Conservation (phyloP, 2,888 invertebrate genomes). For the Tryphoninae sp. region DNA sequence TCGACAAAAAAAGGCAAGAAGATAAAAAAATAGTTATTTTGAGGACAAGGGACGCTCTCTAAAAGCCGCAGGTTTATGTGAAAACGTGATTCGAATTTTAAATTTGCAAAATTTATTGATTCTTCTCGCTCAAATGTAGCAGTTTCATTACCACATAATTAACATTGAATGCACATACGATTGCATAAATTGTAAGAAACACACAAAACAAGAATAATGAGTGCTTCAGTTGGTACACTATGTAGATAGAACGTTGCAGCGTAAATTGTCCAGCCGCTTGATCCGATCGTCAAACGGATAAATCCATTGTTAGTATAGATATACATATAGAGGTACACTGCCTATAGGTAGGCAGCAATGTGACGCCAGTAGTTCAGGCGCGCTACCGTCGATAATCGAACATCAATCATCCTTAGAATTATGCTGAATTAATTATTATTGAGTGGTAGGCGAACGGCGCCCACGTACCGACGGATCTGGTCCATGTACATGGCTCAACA, state of each 20-base stretch:
- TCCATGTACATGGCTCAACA: background rate
- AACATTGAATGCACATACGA: background rate
- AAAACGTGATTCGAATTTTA: too few relatives aligned
- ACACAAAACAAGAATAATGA: background rate
- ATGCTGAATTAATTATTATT: slow-evolving; percentile 72
- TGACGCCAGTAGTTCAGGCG: slow-evolving; percentile 55
- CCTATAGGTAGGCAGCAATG: slow-evolving; percentile 27
- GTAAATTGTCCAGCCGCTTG: slow-evolving; percentile 42
- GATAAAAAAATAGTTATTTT: too few relatives aligned
- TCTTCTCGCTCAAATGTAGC: too few relatives aligned
- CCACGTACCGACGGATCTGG: slow-evolving; percentile 44
- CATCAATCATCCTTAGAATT: slow-evolving; percentile 74
- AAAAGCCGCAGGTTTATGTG: too few relatives aligned
- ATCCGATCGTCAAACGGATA: slow-evolving; percentile 21
- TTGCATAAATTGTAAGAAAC: background rate
- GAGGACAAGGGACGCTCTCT: too few relatives aligned
- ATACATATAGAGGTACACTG: background rate
- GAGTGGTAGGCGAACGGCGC: slow-evolving; percentile 62
- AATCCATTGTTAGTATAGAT: background rate
- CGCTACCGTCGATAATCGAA: slow-evolving; percentile 70
- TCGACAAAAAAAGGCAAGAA: too few relatives aligned
- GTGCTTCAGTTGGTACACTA: slow-evolving; percentile 19
- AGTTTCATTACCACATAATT: too few relatives aligned
- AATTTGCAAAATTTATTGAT: too few relatives aligned
- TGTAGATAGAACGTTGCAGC: slow-evolving; percentile 22